Evolutionary conservation across 2,113 vertebrate genomes (phyloP).

Genomic region (Cynocephalus volans): DNA sequence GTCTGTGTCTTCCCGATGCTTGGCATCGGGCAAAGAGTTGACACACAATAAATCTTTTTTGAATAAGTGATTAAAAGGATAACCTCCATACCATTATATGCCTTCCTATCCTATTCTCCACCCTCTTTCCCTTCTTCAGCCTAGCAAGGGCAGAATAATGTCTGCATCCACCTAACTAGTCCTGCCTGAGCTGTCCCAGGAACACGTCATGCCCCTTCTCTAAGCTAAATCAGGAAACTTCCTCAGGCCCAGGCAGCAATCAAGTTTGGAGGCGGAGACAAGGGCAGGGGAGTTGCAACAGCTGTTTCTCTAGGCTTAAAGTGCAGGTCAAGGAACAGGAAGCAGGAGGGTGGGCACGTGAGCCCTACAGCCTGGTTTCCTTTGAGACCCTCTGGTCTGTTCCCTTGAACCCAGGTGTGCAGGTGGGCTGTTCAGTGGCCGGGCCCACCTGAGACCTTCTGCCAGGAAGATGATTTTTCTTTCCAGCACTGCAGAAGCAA

Average conservation of each 20-base stretch:
- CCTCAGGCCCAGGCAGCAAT: neutral
- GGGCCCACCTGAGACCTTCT: constrained; percentile 94
- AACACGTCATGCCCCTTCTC: neutral
- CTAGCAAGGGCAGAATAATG: neutral
- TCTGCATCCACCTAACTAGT: neutral
- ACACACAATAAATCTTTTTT: constrained; percentile 26
- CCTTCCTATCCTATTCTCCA: constrained; percentile 7
- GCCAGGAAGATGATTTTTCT: constrained; percentile 96
- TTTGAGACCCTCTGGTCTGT: neutral
- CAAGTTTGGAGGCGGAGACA: neutral
- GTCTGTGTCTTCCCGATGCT: constrained; percentile 10
- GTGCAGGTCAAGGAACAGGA: neutral
- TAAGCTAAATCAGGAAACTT: neutral
- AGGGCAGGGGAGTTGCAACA: neutral
- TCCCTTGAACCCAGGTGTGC: neutral
- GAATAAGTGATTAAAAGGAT: neutral
- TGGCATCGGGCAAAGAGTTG: constrained; percentile 45
- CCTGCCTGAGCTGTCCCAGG: neutral
- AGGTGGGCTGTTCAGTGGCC: neutral
- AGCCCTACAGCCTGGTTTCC: neutral
- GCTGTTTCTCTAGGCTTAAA: neutral
- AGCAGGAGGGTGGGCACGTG: neutral
- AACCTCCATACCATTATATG: neutral
- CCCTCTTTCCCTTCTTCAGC: neutral
- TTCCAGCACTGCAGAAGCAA: constrained; percentile 94